Conservation (phyloP, 2,888 invertebrate species). For the Gnatocerus cornutus region DNA sequence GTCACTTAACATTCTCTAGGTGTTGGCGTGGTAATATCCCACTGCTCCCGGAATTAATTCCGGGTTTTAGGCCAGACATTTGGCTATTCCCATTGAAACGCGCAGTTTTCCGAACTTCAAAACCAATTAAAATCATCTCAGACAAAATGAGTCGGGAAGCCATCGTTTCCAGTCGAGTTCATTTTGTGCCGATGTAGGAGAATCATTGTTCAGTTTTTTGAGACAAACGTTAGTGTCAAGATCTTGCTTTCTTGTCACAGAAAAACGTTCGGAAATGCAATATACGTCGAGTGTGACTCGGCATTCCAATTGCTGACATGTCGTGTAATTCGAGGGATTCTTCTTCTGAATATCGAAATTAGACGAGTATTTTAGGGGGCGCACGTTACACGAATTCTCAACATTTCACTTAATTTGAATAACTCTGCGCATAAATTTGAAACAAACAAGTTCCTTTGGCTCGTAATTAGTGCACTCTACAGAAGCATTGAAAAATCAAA, state of each 20-base stretch:
- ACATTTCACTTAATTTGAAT: no score
- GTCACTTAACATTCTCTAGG: conserved; percentile 20
- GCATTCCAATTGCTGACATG: conserved; percentile 19
- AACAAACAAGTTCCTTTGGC: no score
- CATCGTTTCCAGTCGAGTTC: conserved; percentile 26
- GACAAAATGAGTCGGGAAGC: conserved; percentile 9
- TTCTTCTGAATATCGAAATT: conserved; percentile 16
- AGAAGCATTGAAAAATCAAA: no score
- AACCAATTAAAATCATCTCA: conserved; percentile 15
- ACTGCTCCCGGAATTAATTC: conserved; percentile 13
- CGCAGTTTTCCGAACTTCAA: conserved; percentile 5
- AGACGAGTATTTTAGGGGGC: not conserved
- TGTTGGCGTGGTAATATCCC: conserved; percentile 6
- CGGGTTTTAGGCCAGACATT: conserved; percentile 16
- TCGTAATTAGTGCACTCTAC: no score
- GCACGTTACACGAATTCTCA: no score
- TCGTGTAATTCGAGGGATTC: conserved; percentile 23
- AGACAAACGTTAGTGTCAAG: conserved; percentile 23
- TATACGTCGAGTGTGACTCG: conserved; percentile 16
- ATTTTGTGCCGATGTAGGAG: not conserved
- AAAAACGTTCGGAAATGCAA: conserved; percentile 27
- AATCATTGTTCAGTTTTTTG: not conserved
- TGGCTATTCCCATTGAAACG: not conserved
- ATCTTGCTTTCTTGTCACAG: conserved; percentile 14
- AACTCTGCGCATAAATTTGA: no score